These are phyloP conservation scores for Babyrousa celebensis DNA, from an alignment of 2,797 vertebrate species.

Conservation along the genomic window DNA sequence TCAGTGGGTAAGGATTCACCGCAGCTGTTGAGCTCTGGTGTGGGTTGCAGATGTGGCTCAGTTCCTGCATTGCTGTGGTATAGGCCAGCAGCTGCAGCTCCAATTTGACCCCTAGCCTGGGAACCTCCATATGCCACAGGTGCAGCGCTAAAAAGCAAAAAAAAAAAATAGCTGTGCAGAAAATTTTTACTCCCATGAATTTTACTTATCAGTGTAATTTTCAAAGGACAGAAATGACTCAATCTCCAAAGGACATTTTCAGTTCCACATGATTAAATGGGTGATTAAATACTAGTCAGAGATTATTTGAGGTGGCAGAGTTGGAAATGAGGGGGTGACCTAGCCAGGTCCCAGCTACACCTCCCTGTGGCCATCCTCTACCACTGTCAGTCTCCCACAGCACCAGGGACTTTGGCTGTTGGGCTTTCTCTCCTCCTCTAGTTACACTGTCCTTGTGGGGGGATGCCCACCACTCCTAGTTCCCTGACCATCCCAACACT, in stretches of 20 bases:
- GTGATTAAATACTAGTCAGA: neutral
- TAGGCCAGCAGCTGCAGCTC: too few relatives aligned
- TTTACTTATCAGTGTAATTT: constrained; percentile 58
- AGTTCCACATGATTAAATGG: neutral
- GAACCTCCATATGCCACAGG: too few relatives aligned
- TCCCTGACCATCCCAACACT: neutral
- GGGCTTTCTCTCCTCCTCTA: neutral
- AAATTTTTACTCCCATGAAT: neutral
- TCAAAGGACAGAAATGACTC: constrained; percentile 51
- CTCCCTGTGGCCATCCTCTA: fast-evolving
- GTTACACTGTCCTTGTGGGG: neutral
- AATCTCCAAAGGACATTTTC: constrained; percentile 25
- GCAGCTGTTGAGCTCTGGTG: too few relatives aligned
- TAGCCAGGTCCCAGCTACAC: neutral
- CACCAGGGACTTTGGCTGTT: neutral
- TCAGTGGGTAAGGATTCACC: too few relatives aligned
- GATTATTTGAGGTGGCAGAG: neutral
- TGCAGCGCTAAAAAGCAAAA: too few relatives aligned
- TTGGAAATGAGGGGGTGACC: neutral
- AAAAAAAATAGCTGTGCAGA: neutral
- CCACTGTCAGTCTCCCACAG: neutral
- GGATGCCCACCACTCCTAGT: neutral
- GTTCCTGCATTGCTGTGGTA: too few relatives aligned
- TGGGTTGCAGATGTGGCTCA: too few relatives aligned
- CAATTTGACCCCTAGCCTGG: too few relatives aligned